Conservation (phyloP, 1,140 invertebrate species). For the Drosophila nebulosa region DNA sequence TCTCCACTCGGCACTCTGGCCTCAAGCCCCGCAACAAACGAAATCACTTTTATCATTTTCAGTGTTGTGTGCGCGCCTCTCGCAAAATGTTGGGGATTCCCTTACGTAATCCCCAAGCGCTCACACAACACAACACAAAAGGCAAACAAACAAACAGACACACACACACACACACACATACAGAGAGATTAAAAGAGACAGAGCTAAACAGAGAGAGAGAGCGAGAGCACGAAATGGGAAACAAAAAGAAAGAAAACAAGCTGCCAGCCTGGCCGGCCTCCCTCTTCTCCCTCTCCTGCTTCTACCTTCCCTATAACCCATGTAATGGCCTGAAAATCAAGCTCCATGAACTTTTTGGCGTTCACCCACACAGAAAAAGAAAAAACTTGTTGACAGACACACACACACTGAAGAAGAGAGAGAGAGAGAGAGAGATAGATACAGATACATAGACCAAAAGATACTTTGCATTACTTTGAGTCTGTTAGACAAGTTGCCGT, state of each 20-base stretch:
- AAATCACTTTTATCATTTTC: conserved; percentile 29
- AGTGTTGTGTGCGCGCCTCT: conserved; percentile 56
- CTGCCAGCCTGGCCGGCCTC: neutral
- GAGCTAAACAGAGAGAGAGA: neutral
- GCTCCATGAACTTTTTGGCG: conserved; percentile 71
- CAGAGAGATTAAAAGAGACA: neutral
- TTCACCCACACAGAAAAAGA: conserved; percentile 42
- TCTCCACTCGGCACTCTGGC: neutral
- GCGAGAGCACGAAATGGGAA: conserved; percentile 54
- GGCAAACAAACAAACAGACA: conserved; percentile 59
- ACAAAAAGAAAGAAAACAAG: conserved; percentile 27
- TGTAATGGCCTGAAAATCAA: conserved; percentile 75
- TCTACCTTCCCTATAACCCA: conserved; percentile 11
- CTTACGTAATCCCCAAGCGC: conserved; percentile 77
- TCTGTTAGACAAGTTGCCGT: conserved; percentile 49
- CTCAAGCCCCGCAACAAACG: neutral
- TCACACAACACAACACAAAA: conserved; percentile 71
- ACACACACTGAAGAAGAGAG: conserved; percentile 25
- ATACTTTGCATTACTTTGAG: conserved; percentile 63
- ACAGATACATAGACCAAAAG: conserved; percentile 34
- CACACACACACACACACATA: conserved; percentile 4
- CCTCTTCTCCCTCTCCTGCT: neutral
- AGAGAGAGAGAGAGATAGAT: conserved; percentile 25
- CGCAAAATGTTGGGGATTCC: conserved; percentile 76
- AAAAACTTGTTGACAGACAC: conserved; percentile 47